These are phyloP conservation scores for Tribolium castaneum DNA, from an alignment of 1,140 invertebrate species.

Conservation along the genomic window DNA sequence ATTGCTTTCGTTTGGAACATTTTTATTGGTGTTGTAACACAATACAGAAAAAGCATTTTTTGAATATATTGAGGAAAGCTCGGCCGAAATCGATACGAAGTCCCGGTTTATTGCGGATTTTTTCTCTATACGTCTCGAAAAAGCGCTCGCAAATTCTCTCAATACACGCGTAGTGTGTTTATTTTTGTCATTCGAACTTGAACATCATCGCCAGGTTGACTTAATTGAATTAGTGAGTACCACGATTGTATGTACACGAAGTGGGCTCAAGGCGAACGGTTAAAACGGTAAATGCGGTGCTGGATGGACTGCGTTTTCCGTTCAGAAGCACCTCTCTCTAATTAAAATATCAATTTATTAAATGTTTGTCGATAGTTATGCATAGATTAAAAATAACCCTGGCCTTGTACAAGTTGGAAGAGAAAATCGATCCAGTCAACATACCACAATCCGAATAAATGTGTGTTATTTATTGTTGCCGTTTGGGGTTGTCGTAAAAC, in stretches of 20 bases:
- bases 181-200: constrained; percentile 13
- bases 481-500: not conserved
- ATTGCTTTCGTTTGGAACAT: too few species aligned
- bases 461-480: not conserved
- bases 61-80: not conserved
- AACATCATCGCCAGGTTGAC: constrained; percentile 3
- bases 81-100: not conserved
- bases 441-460: not conserved
- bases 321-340: not conserved
- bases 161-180: not conserved
- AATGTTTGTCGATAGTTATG: not conserved
- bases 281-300: not conserved
- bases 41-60: not conserved
- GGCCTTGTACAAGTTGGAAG: not conserved
- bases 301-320: not conserved
- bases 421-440: not conserved
- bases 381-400: not conserved
- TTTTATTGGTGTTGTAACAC: not conserved
- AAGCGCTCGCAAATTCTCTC: not conserved
- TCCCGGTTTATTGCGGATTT: not conserved
- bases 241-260: not conserved
- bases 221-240: constrained; percentile 9
- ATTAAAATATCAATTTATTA: not conserved
- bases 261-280: not conserved
- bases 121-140: not conserved